Evolutionary conservation across 2,797 vertebrate genomes (phyloP).

Genomic region (Microctenopoma lineatum): DNA sequence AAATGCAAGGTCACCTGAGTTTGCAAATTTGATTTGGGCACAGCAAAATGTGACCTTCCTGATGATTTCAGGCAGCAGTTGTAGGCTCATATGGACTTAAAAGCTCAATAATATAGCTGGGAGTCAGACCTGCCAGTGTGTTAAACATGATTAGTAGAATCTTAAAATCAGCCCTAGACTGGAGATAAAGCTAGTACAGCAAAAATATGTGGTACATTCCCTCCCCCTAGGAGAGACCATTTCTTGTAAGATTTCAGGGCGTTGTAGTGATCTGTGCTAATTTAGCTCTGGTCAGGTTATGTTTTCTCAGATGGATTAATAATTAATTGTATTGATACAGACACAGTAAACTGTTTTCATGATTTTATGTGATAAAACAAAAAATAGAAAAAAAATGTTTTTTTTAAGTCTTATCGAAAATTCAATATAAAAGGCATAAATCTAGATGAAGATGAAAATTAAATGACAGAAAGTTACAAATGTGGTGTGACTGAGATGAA

Average conservation of each 20-base stretch:
- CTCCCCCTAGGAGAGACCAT: conserved; percentile 2
- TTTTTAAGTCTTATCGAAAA: neutral
- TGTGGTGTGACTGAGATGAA: neutral
- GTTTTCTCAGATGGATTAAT: conserved; percentile 8
- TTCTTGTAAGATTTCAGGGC: neutral
- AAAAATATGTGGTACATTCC: conserved; percentile 18
- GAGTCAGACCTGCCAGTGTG: conserved; percentile 43
- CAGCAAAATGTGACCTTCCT: conserved; percentile 57
- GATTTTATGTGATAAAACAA: conserved; percentile 6
- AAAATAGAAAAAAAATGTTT: too few relatives aligned
- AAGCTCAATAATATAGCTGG: conserved; percentile 61
- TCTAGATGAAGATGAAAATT: neutral
- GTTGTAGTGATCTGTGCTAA: neutral
- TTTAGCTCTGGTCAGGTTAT: conserved; percentile 14
- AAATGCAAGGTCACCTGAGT: conserved; percentile 56
- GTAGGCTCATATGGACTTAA: conserved; percentile 48
- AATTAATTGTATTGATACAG: conserved; percentile 20
- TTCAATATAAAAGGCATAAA: neutral
- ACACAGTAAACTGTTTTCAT: neutral
- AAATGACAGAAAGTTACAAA: neutral
- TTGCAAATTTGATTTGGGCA: conserved; percentile 68
- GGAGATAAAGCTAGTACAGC: conserved; percentile 28
- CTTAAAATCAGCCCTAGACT: conserved; percentile 56
- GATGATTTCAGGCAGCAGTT: conserved; percentile 53
- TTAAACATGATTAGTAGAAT: conserved; percentile 59